Percentiles rank a stretch among this genome's conserved stretches.
Conservation (phyloP, 1,140 invertebrate genomes). For the Amphibalanus amphitrite region DNA sequence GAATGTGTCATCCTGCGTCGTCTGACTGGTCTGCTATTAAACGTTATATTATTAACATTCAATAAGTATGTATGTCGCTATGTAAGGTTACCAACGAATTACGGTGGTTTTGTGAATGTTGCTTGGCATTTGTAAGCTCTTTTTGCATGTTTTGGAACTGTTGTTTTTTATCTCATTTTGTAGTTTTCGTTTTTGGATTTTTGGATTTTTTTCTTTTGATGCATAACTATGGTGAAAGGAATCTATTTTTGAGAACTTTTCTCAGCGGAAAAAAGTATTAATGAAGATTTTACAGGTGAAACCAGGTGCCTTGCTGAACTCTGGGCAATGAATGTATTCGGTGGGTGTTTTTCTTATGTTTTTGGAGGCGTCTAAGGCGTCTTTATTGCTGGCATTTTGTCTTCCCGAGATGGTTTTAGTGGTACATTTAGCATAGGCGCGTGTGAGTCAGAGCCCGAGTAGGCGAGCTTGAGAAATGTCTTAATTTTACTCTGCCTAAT, state of each 20-base stretch:
- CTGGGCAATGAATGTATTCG: not conserved
- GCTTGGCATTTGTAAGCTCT: not conserved
- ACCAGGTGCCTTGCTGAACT: too few species aligned
- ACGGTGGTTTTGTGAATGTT: not conserved
- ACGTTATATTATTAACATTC: not conserved
- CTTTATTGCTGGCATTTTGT: not conserved
- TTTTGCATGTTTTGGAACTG: not conserved
- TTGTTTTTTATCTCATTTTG: not conserved
- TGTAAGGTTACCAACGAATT: not conserved
- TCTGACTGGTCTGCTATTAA: not conserved
- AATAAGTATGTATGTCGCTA: not conserved
- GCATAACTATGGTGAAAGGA: not conserved
- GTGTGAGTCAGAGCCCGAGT: not conserved
- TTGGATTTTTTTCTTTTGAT: not conserved
- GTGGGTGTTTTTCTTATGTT: not conserved
- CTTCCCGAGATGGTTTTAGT: not conserved
- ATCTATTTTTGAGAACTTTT: not conserved
- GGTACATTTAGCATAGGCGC: not conserved
- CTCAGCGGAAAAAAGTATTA: not conserved
- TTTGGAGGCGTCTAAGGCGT: not conserved
- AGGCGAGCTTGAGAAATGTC: too few species aligned
- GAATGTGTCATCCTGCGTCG: not conserved
- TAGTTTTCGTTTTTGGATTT: not conserved
- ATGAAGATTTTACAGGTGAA: not conserved
- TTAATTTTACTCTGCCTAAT: too few species aligned